phyloP scores from a whole-genome alignment of 1,140 invertebrate genomes.

The Drosophila pectinifera region DNA sequence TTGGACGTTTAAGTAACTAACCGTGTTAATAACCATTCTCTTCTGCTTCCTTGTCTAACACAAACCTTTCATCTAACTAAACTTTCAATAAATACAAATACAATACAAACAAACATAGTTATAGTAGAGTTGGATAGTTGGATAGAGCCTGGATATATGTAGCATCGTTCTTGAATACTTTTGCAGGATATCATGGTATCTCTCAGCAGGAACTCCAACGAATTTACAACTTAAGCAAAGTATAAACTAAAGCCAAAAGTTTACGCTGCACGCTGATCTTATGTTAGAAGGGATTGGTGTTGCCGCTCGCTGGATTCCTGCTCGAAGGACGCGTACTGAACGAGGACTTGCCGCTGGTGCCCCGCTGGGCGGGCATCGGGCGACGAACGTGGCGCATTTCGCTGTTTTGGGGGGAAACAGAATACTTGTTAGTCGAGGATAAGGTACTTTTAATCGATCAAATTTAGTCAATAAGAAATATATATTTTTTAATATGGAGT shows the following conservation, averaged over 20 bases:
- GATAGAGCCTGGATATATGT: conserved; percentile 50
- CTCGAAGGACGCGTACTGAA: conserved; percentile 82
- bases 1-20: conserved; percentile 85
- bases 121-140: conserved; percentile 52
- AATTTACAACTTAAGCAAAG: conserved; percentile 85
- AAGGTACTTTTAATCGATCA: background rate
- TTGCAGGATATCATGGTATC: conserved; percentile 41
- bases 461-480: conserved; percentile 1
- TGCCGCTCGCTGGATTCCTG: conserved; percentile 80
- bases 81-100: conserved; percentile 81
- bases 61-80: conserved; percentile 76
- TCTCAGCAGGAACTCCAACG: conserved; percentile 46
- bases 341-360: conserved; percentile 80
- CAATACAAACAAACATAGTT: conserved; percentile 78
- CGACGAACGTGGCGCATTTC: conserved; percentile 87
- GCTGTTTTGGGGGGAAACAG: conserved; percentile 40
- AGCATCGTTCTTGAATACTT: conserved; percentile 54
- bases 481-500: too few species aligned
- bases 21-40: conserved; percentile 75
- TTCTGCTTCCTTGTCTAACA: conserved; percentile 48
- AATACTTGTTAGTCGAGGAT: conserved; percentile 29
- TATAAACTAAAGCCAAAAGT: conserved; percentile 85
- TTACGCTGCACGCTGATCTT: conserved; percentile 85
- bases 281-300: conserved; percentile 85
- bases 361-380: conserved; percentile 81